Evolutionary conservation across 2,113 vertebrate genomes (phyloP), one percentile per base, ranked within the genome.

Genomic region (Colistium nudipinnis): DNA sequence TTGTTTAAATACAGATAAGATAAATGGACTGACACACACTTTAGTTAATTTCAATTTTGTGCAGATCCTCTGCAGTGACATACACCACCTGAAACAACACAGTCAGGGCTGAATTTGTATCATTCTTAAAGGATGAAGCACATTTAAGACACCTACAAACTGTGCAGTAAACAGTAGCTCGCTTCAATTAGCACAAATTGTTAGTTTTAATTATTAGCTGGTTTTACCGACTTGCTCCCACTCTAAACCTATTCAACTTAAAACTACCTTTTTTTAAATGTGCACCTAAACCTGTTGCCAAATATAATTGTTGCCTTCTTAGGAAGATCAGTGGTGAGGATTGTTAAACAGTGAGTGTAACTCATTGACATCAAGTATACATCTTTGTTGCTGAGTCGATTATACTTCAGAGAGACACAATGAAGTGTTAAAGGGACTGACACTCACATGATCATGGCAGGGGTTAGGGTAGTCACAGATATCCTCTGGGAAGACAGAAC

Each of bases 381-480:
- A 31, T 7, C 30, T 31, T 4, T 31, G 30, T 38, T 11, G 36
- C 36, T 16, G 36, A 38, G 7, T n/a, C 10, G n/a, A 49, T 35
- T 35, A n/a, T n/a, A n/a, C 20, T 12, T 6, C 25, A 53, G 4
- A 22, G 31, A 41, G 12, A 11, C 11, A 6, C 19, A 60, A 17
- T 6, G 16, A 35, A n/a, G 1, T 38, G 7, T 8, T 1, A 22
- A 17, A 17, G 2, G 20, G 28, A 24, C 14, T 54, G 4, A 17
- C 19, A 6, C 27, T 66, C 49, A 90, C 91, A 38, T 86, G 80
- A 11, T 74, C 19, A 17, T 92, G 88, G 31, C 51, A 47, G 22
- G 92, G 92, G 57, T 93, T 68, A 0, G 81, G 75, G 62, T 88
- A 89, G 74, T 87, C 67, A 53, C 91, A 74, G 55, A 92, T 12